These are phyloP conservation scores for Anthophora plumipes DNA, from an alignment of 2,888 invertebrate genomes.

Conservation along the genomic window DNA sequence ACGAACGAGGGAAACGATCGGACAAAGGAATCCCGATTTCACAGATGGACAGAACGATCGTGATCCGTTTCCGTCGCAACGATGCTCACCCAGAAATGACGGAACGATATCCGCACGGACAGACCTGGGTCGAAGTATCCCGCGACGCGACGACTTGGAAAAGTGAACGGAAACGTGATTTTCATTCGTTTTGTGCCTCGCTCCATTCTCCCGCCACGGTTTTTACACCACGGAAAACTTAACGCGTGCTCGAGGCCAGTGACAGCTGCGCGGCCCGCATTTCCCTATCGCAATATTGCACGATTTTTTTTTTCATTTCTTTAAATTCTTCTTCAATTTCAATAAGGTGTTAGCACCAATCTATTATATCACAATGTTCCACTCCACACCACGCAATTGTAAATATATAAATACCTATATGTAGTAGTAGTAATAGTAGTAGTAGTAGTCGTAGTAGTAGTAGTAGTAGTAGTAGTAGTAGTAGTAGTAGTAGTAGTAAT, in stretches of 20 bases:
- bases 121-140: conserved; percentile 24
- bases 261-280: conserved; percentile 77
- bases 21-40: conserved; percentile 38
- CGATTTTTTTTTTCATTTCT: conserved; percentile 76
- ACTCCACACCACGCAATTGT: conserved; percentile 85
- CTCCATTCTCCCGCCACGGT: conserved; percentile 29
- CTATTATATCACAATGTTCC: conserved; percentile 85
- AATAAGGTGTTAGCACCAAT: conserved; percentile 85
- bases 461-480: conserved; percentile 71
- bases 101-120: conserved; percentile 14
- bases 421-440: conserved; percentile 76
- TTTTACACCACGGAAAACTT: conserved; percentile 70
- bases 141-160: conserved; percentile 59
- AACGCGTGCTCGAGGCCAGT: conserved; percentile 74
- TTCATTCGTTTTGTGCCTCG: conserved; percentile 62
- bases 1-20: background rate
- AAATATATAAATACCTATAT: conserved; percentile 84
- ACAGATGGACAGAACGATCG: conserved; percentile 36
- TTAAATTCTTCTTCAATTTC: conserved; percentile 84
- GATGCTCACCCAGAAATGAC: conserved; percentile 15
- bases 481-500: conserved; percentile 68
- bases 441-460: conserved; percentile 67
- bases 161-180: conserved; percentile 66
- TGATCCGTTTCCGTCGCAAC: conserved; percentile 16
- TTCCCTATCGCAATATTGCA: conserved; percentile 83